A percentile compares a stretch with the other conserved stretches of the same genome.
Evolutionary conservation across 2,113 vertebrate genomes (phyloP).

Genomic region (Megaptera novaeangliae): DNA sequence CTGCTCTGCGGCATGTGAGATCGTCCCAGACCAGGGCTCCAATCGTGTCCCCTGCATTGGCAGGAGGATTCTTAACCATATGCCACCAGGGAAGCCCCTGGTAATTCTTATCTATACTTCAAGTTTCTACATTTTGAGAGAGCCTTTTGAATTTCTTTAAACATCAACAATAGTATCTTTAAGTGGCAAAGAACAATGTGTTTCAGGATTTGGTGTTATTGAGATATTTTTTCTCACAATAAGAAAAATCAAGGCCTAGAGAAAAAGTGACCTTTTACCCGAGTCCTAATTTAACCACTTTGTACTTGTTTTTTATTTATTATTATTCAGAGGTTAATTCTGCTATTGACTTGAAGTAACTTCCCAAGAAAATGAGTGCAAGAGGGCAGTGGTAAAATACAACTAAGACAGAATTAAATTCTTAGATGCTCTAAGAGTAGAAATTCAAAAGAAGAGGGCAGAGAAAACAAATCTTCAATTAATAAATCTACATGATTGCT

Average conservation of each 20-base stretch:
- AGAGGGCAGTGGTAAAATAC: neutral
- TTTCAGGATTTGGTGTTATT: neutral
- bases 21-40: too few relatives aligned
- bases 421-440: neutral
- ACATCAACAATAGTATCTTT: neutral
- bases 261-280: conserved; percentile 65
- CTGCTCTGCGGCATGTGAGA: too few relatives aligned
- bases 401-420: neutral
- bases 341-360: neutral
- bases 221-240: neutral
- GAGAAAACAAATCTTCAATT: neutral
- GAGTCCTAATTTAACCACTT: neutral
- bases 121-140: neutral
- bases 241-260: conserved; percentile 29
- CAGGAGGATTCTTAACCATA: too few relatives aligned
- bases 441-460: neutral
- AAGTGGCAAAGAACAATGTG: neutral
- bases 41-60: too few relatives aligned
- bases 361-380: neutral
- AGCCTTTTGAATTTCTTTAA: neutral
- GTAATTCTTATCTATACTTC: conserved; percentile 17
- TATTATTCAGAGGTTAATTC: neutral
- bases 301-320: neutral
- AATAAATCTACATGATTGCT: neutral
- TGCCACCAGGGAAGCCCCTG: too few relatives aligned